Conservation (phyloP, 2,113 vertebrate species). For the Chelonoidis abingdonii region DNA sequence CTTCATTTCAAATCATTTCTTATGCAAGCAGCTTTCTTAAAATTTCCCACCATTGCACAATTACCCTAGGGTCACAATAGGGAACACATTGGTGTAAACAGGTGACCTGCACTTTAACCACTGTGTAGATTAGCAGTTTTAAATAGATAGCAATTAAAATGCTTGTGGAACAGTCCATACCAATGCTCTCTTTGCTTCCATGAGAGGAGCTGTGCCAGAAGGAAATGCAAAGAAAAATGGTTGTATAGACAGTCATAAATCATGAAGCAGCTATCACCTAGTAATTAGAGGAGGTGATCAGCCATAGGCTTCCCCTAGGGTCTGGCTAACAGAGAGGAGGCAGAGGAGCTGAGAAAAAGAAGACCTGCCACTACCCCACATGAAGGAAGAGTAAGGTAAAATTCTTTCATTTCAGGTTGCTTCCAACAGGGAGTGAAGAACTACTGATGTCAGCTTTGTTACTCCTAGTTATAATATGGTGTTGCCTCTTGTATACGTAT, state of each 20-base stretch:
- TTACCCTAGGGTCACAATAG: neutral
- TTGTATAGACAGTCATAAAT: neutral
- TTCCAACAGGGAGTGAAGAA: neutral
- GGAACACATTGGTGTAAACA: neutral
- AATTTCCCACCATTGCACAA: fast-evolving
- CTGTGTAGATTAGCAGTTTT: neutral
- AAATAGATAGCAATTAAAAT: neutral
- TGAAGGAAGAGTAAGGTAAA: neutral
- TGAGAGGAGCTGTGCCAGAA: neutral
- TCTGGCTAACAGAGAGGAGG: neutral
- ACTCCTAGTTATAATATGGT: neutral
- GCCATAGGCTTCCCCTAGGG: neutral
- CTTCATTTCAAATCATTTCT: neutral
- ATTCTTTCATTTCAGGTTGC: neutral
- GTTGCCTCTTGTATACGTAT: neutral
- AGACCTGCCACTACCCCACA: neutral
- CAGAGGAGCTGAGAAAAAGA: neutral
- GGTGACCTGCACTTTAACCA: neutral
- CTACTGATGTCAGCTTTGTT: neutral
- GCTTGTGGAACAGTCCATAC: neutral
- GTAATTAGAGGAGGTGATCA: neutral
- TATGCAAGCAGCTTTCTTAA: neutral
- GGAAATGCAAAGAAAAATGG: neutral
- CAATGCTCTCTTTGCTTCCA: neutral
- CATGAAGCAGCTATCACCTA: neutral